phyloP scores from a whole-genome alignment of 1,140 invertebrate species.

The Meloidogyne floridensis region DNA sequence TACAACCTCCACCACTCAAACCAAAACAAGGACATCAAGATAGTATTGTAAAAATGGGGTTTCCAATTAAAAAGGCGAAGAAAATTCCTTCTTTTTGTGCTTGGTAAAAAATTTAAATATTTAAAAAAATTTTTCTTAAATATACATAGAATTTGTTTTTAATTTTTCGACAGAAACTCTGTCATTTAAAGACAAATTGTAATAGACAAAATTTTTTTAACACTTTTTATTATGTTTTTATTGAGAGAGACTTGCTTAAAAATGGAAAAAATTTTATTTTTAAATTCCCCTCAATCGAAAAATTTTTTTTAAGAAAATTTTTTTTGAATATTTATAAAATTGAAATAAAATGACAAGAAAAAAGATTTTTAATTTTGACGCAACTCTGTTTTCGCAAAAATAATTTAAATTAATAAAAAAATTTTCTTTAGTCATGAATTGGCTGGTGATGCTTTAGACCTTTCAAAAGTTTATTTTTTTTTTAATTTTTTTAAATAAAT shows the following conservation, averaged over 20 bases:
- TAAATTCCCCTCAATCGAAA: not conserved
- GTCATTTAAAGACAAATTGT: too few species aligned
- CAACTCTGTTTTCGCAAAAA: too few species aligned
- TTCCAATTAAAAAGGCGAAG: conserved; percentile 22
- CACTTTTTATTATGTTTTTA: too few species aligned
- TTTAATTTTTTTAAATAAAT: conserved; percentile 11
- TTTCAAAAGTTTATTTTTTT: not conserved
- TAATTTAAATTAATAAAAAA: too few species aligned
- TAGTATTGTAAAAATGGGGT: conserved; percentile 40
- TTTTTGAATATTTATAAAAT: too few species aligned
- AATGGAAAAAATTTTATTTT: too few species aligned
- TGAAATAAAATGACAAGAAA: too few species aligned
- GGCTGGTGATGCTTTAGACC: not conserved
- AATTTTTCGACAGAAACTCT: not conserved
- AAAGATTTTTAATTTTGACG: too few species aligned
- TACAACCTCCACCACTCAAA: conserved; percentile 33
- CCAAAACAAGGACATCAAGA: conserved; percentile 31
- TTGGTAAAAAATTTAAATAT: conserved; percentile 31
- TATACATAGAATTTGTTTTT: not conserved
- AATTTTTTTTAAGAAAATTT: conserved; percentile 23
- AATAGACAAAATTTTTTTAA: too few species aligned
- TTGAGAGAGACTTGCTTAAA: too few species aligned
- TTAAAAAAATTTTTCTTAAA: too few species aligned
- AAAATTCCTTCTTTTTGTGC: conserved; percentile 35
- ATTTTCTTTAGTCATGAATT: conserved; percentile 34